Evolutionary conservation across 2,797 vertebrate genomes (phyloP), one percentile per base, ranked within the genome.

Genomic region (Paramormyrops hopkinsi): DNA sequence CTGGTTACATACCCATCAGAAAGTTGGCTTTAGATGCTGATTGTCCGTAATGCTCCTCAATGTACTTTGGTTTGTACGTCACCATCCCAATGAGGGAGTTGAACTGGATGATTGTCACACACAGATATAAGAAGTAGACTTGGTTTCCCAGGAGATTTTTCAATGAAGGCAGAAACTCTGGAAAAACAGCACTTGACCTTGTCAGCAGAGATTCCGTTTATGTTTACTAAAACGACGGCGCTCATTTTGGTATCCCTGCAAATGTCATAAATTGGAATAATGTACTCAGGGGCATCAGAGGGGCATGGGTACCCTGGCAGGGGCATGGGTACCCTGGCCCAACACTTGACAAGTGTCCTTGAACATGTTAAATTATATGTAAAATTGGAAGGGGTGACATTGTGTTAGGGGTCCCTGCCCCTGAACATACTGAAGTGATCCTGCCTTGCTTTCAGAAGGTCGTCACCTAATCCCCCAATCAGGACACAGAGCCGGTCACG

Each of bases 21-120:
- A 99, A 98, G 94, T 99, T 99, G 11, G 97, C 97, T 93, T 96
- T 97, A 8, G 97, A 97, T 48, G 97, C 96, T 0, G 97, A 97
- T 94, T 97, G 97, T 7, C 97, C 97, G 1, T 98, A 99, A 91
- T 99, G 98, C 41, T 99, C 97, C 84, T 99, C 98, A 11, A 99
- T 99, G 90, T 98, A 99, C 92, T 99, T 99, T 19, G 98, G 96
- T 90, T 99, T 99, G 91, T 98, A 99, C 0, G 98, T 99, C 90
- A 99, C 97, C 98, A 99, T 98, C 84, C 98, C 98, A 84, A 99
- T 97, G 89, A 99, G 95, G 88, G 98, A 97, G 93, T 98, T 99
- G 93, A 98, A 97, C 92, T 99, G 98, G 93, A 98, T 92, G n/a
- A 97, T 95, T 59, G 97, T 98, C 88, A 98, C 95, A 89, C 97